A percentile compares a stretch with the other conserved stretches of the same genome.
These are phyloP conservation scores for Sternarchorhynchus goeldii DNA, from an alignment of 2,797 vertebrate genomes.

Conservation along the genomic window DNA sequence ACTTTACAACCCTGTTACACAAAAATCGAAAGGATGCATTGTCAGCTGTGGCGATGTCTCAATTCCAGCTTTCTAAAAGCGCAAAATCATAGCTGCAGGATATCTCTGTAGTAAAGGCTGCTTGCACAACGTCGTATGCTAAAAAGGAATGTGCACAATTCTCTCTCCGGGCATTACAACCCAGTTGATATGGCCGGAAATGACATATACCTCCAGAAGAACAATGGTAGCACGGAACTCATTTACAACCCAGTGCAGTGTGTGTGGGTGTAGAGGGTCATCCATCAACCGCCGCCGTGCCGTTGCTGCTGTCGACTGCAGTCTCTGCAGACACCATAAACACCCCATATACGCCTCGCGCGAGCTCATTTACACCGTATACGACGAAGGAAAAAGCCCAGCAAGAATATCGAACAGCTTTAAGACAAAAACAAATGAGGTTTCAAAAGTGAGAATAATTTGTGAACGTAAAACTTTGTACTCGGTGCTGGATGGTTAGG, in stretches of 20 bases:
- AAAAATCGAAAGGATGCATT: no score
- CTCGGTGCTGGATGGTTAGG: background rate
- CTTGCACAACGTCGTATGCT: conserved; percentile 32
- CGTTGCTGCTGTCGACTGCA: conserved; percentile 47
- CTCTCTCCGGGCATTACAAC: conserved; percentile 22
- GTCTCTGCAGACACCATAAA: conserved; percentile 57
- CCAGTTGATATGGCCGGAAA: conserved; percentile 48
- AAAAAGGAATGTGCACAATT: conserved; percentile 15
- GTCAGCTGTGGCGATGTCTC: no score
- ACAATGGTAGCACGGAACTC: conserved; percentile 55
- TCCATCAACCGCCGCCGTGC: conserved; percentile 52
- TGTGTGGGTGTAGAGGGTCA: conserved; percentile 49
- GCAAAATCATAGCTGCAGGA: background rate
- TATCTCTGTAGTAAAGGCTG: background rate
- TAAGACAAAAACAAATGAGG: background rate
- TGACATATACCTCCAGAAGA: conserved; percentile 48
- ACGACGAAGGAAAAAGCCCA: conserved; percentile 12
- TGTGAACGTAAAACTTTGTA: background rate
- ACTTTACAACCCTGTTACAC: no score
- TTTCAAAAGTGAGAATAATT: conserved; percentile 3
- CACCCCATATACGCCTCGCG: conserved; percentile 53
- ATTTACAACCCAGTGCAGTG: conserved; percentile 45
- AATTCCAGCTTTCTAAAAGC: no score
- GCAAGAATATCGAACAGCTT: background rate
- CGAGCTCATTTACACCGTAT: conserved; percentile 45